Percentiles rank a stretch among this genome's conserved stretches.
phyloP scores from a whole-genome alignment of 2,797 vertebrate genomes.

The Siniperca scherzeri region DNA sequence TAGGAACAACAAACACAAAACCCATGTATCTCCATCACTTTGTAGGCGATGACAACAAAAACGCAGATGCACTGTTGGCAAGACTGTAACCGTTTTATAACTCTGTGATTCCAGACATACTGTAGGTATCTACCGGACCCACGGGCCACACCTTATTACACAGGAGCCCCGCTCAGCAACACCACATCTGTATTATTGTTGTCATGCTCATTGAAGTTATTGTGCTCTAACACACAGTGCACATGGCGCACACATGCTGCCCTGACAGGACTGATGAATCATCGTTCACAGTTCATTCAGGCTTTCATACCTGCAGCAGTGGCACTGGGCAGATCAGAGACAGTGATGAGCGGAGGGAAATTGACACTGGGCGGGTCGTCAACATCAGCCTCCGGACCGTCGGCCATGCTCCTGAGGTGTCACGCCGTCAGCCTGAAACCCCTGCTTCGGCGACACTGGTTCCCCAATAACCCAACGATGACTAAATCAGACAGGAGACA shows the following conservation, averaged over 20 bases:
- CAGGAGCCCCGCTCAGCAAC: neutral
- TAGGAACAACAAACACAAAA: neutral
- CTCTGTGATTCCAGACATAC: neutral
- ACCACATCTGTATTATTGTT: neutral
- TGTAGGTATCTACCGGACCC: neutral
- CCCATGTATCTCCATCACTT: no score
- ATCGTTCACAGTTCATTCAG: neutral
- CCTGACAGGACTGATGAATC: conserved; percentile 21
- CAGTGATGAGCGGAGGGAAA: conserved; percentile 81
- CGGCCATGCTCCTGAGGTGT: conserved; percentile 73
- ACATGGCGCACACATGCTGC: neutral
- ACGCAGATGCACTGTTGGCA: no score
- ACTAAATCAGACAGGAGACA: neutral
- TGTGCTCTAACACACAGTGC: neutral
- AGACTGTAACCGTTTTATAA: no score
- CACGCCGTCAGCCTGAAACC: neutral
- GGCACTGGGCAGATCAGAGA: conserved; percentile 75
- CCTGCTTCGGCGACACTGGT: neutral
- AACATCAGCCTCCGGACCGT: conserved; percentile 71
- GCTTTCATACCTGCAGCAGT: conserved; percentile 77
- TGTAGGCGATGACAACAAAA: no score
- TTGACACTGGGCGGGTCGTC: conserved; percentile 72
- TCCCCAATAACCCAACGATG: neutral
- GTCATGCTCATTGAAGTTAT: neutral
- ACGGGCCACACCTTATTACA: conserved; percentile 33